phyloP scores from a whole-genome alignment of 2,113 vertebrate species.

The Oryzias javanicus region DNA sequence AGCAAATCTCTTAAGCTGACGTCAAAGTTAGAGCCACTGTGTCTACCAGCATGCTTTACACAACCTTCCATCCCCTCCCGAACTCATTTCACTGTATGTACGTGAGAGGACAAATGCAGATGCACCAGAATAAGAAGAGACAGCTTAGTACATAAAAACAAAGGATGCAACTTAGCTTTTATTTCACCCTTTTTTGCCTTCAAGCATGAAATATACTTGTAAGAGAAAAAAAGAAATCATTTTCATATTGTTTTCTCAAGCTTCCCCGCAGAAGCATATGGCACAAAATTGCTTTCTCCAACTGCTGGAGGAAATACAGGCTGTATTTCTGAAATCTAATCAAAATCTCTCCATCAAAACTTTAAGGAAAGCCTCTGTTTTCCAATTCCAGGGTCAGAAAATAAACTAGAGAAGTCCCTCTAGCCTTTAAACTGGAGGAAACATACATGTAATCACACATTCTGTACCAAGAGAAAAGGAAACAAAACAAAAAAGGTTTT shows the following conservation, averaged over 20 bases:
- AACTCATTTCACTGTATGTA: constrained; percentile 25
- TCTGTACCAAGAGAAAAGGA: constrained; percentile 25
- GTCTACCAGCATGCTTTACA: no score
- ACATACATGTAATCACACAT: constrained; percentile 58
- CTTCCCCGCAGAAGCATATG: constrained; percentile 64
- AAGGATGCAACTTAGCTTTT: constrained; percentile 49
- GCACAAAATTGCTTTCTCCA: constrained; percentile 68
- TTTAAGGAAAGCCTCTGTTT: constrained; percentile 57
- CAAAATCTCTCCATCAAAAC: constrained; percentile 70
- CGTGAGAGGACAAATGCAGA: constrained; percentile 23
- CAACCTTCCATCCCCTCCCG: no score
- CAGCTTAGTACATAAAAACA: constrained; percentile 38
- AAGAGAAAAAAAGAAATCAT: constrained; percentile 66
- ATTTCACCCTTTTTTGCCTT: constrained; percentile 54
- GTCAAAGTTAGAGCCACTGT: no score
- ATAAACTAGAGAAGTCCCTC: constrained; percentile 40
- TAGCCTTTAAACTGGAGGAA: constrained; percentile 45
- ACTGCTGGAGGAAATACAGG: constrained; percentile 61
- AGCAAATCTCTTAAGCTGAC: no score
- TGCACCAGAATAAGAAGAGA: constrained; percentile 18
- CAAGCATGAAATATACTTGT: constrained; percentile 65
- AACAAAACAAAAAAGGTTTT: not conserved
- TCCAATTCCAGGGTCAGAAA: constrained; percentile 58
- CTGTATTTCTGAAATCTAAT: constrained; percentile 66
- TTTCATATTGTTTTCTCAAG: constrained; percentile 73